phyloP scores from a whole-genome alignment of 2,888 invertebrate species.

The Abrostola triplasia region DNA sequence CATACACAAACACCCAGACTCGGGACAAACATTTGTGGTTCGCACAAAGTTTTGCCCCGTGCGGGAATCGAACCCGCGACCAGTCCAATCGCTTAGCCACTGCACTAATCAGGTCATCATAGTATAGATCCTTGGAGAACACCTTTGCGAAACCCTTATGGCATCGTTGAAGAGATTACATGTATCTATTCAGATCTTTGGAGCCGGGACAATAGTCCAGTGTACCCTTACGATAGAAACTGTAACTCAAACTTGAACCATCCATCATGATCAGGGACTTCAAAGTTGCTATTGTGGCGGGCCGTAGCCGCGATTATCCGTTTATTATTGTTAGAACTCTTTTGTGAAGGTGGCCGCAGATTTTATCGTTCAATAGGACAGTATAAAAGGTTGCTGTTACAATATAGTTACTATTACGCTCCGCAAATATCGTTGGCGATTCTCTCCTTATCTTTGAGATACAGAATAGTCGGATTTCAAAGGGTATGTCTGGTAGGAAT shows the following conservation, averaged over 20 bases:
- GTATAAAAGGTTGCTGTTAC: conserved; percentile 23
- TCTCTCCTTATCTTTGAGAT: conserved; percentile 3
- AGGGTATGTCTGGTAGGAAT: no score
- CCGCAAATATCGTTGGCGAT: conserved; percentile 6
- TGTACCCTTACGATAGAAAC: conserved; percentile 4
- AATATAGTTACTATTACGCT: conserved; percentile 27
- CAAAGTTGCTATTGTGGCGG: conserved; percentile 61
- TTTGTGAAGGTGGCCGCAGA: conserved; percentile 55
- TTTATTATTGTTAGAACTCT: conserved; percentile 62
- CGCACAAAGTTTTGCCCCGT: no score
- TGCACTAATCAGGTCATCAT: no score
- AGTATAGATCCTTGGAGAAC: no score
- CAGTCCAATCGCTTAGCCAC: no score
- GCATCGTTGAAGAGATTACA: no score
- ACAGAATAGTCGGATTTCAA: neutral
- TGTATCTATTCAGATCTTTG: neutral
- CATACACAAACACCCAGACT: no score
- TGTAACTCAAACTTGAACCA: conserved; percentile 52
- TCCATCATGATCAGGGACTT: conserved; percentile 63
- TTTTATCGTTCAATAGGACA: conserved; percentile 53
- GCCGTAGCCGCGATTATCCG: conserved; percentile 55
- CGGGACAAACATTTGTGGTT: no score
- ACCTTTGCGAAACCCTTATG: no score
- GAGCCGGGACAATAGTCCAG: conserved; percentile 18
- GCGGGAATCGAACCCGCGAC: no score